A percentile compares a stretch with the other conserved stretches of the same genome.
These are phyloP conservation scores for Hesperia comma DNA, from an alignment of 2,888 invertebrate genomes.

Conservation along the genomic window DNA sequence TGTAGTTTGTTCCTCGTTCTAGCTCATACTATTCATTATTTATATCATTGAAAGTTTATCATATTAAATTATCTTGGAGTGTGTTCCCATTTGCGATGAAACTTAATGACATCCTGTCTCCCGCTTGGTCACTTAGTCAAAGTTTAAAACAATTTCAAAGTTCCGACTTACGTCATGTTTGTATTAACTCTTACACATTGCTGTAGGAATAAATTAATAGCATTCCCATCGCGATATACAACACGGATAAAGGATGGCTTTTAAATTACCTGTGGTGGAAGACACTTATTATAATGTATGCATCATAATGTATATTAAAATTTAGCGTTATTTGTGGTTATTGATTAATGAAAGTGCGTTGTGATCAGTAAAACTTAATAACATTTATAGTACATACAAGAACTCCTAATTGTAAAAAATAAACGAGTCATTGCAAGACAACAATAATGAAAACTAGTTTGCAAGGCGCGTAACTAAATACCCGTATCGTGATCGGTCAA, in stretches of 20 bases:
- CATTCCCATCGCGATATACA: not conserved
- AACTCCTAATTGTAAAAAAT: not conserved
- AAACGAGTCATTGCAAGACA: not conserved
- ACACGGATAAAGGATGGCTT: not conserved
- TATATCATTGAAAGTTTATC: not conserved
- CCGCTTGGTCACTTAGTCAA: slow-evolving; percentile 11
- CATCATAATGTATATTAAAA: no score
- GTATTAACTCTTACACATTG: slow-evolving; percentile 13
- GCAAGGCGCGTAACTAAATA: slow-evolving; percentile 18
- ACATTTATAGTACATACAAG: no score
- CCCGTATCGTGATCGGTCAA: slow-evolving; percentile 64
- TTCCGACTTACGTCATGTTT: slow-evolving; percentile 17
- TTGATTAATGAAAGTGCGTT: no score
- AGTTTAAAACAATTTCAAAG: slow-evolving; percentile 21
- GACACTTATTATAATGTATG: no score
- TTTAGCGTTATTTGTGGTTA: no score
- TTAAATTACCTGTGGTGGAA: not conserved
- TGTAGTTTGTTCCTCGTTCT: no score
- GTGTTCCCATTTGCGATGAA: not conserved
- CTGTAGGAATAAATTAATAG: slow-evolving; percentile 18
- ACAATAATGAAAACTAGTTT: slow-evolving; percentile 15
- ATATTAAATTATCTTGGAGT: not conserved
- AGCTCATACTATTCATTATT: no score
- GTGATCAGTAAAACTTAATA: no score
- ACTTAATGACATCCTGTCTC: slow-evolving; percentile 2